These are phyloP conservation scores for Machimus rusticus DNA, from an alignment of 2,888 invertebrate species.

Conservation along the genomic window DNA sequence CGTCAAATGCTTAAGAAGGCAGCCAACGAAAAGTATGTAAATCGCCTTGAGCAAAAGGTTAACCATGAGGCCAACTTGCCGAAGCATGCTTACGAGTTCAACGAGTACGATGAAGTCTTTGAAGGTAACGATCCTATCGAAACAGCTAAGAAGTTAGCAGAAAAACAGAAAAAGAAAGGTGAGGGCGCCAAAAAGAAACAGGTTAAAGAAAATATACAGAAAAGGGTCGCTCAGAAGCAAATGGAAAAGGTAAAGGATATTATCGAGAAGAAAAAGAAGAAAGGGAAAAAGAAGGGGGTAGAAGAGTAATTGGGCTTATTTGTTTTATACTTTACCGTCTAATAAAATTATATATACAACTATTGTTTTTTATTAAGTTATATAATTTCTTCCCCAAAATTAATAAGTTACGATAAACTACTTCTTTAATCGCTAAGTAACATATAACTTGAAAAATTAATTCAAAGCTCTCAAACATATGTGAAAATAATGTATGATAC, in stretches of 20 bases:
- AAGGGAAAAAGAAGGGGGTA: conserved; percentile 49
- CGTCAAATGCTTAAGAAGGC: conserved; percentile 74
- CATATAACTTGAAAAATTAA: too few relatives aligned
- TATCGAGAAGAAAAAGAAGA: conserved; percentile 56
- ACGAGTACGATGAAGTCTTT: conserved; percentile 79
- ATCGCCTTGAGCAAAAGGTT: conserved; percentile 81
- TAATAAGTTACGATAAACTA: too few relatives aligned
- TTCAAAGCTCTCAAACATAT: too few relatives aligned
- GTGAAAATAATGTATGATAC: too few relatives aligned
- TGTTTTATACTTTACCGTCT: background rate
- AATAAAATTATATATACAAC: background rate
- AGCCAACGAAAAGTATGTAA: conserved; percentile 77
- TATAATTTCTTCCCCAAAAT: background rate
- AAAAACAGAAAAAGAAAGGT: conserved; percentile 47
- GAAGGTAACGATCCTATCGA: conserved; percentile 71
- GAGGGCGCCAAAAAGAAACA: conserved; percentile 49
- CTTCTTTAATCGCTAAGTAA: too few relatives aligned
- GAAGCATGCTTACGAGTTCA: conserved; percentile 74
- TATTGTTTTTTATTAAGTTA: background rate
- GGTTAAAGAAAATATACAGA: conserved; percentile 53
- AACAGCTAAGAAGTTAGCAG: conserved; percentile 67
- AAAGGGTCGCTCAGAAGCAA: conserved; percentile 59
- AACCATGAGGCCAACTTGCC: conserved; percentile 77
- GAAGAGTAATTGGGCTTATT: background rate
- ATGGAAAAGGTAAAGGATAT: conserved; percentile 54